Evolutionary conservation across 2,888 invertebrate species (phyloP).

Genomic region (Monoplex corrugatus): DNA sequence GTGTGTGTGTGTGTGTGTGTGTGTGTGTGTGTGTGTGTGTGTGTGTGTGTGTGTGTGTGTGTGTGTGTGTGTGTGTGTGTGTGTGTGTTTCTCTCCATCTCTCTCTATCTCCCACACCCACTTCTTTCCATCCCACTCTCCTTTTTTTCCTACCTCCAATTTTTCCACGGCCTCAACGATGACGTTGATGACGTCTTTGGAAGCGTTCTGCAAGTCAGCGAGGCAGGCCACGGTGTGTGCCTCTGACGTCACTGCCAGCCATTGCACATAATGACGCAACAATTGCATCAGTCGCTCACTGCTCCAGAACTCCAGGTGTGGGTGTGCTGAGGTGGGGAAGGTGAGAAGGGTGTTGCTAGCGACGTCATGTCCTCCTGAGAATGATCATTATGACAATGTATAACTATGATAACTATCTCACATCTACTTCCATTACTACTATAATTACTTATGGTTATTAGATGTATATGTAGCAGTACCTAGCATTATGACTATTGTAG

Average conservation of each 20-base stretch:
- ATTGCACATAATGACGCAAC: conserved; percentile 42
- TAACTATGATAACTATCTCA: too few species aligned
- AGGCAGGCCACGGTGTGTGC: conserved; percentile 60
- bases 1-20: neutral
- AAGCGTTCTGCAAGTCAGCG: conserved; percentile 63
- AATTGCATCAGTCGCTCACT: conserved; percentile 18
- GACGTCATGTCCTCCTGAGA: conserved; percentile 38
- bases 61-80: neutral
- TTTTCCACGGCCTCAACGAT: conserved; percentile 64
- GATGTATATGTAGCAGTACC: too few species aligned
- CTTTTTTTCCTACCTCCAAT: conserved; percentile 61
- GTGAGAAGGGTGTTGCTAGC: conserved; percentile 33
- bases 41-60: conserved; percentile 1
- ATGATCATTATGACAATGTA: neutral
- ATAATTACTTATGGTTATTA: neutral
- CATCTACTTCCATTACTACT: neutral
- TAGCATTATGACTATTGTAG: neutral
- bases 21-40: neutral
- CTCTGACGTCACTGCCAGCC: conserved; percentile 26
- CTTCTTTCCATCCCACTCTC: neutral
- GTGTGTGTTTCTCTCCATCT: neutral
- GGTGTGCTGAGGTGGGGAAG: conserved; percentile 30
- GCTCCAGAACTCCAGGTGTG: conserved; percentile 32
- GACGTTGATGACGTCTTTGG: conserved; percentile 59
- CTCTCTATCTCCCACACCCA: neutral